Base-by-base conservation (phyloP, 2,113 vertebrate genomes). In the Ascaphus truei region DNA sequence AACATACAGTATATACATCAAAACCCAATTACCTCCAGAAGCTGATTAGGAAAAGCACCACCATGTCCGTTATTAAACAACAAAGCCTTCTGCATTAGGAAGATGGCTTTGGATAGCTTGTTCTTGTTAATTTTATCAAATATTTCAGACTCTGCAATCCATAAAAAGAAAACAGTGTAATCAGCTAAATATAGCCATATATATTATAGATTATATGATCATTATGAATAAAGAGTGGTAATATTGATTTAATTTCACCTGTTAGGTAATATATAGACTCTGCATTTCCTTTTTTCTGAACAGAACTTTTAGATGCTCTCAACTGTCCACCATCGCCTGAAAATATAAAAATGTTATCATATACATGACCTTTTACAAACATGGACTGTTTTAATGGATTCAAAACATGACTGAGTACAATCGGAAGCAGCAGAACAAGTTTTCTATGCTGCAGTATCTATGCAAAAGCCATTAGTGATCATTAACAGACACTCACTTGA, bases 1-100 rank as follows among this genome's bases (percentile, higher is more conserved):
- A n/a, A n/a, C n/a, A n/a, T n/a, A n/a, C n/a, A n/a, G n/a, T n/a
- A n/a, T n/a, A n/a, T n/a, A n/a, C n/a, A n/a, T n/a, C n/a, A 55
- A 58, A 22, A 58, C 62, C 77, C 48, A 56, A 9, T 88, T 78
- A 98, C 96, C 94, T 92, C 81, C 50, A 98, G 85, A 25, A 95
- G 77, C 23, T 82, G 81, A 56, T 66, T 80, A 75, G 82, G 73
- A 33, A 72, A 84, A 73, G 55, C 53, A 64, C 71, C 65, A 10
- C 60, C 56, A 71, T 74, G 43, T 5, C 84, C 76, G 26, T 81
- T 75, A 68, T 84, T 88, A 73, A 83, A 85, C 26, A 78, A 68
- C 68, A 89, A 55, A 66, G 92, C 90, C 73, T 95, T 98, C 77
- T 98, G 93, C 74, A 91, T 89, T 79, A 97, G 84, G 74, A 91